These are phyloP conservation scores for Apodemus agrarius DNA, from an alignment of 2,797 vertebrate genomes.

Conservation along the genomic window DNA sequence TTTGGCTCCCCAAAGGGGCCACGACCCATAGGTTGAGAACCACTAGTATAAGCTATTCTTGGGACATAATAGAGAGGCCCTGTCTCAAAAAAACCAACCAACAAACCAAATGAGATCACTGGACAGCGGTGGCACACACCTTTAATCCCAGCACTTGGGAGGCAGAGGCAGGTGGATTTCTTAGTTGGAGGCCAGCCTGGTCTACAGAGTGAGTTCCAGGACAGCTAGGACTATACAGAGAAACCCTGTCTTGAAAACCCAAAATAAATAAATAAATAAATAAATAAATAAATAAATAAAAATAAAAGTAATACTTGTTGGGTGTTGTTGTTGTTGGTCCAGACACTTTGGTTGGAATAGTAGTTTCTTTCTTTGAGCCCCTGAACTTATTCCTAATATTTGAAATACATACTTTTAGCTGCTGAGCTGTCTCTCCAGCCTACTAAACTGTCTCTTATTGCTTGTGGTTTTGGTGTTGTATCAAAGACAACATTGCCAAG, in stretches of 20 bases:
- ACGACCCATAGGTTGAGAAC: background rate
- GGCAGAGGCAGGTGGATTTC: too few relatives aligned
- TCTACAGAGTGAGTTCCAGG: too few relatives aligned
- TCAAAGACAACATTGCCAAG: background rate
- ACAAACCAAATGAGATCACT: too few relatives aligned
- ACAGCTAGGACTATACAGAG: too few relatives aligned
- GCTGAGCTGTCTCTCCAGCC: background rate
- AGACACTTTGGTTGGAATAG: background rate
- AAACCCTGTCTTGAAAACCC: too few relatives aligned
- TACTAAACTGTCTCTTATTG: background rate
- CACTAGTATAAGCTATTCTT: background rate
- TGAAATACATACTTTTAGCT: background rate
- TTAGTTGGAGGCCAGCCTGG: too few relatives aligned
- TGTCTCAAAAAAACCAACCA: background rate
- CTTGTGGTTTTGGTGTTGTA: background rate
- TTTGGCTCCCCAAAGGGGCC: background rate
- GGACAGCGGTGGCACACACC: too few relatives aligned
- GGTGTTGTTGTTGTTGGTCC: background rate
- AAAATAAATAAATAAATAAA: too few relatives aligned
- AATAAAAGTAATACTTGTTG: background rate
- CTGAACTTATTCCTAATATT: background rate
- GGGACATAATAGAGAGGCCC: background rate
- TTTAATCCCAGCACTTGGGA: too few relatives aligned
- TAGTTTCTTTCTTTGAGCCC: background rate
- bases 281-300: background rate